Conservation (phyloP, 2,113 vertebrate genomes). For the Loxodonta africana region DNA sequence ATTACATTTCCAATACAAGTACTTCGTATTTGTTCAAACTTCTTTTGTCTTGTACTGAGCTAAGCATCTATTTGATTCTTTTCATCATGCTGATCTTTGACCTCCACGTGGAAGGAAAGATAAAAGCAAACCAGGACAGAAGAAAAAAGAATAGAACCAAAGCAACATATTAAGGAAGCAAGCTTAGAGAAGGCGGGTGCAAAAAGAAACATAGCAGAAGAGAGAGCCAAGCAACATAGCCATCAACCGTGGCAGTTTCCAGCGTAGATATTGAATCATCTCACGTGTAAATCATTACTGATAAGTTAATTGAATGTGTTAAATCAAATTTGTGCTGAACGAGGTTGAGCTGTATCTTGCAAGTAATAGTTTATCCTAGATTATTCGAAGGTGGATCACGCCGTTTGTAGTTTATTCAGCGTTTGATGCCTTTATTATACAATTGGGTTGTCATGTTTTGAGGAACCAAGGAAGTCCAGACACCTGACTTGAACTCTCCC, state of each 20-base stretch:
- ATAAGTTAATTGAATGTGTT: conserved; percentile 48
- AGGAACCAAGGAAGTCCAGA: conserved; percentile 9
- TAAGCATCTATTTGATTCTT: conserved; percentile 17
- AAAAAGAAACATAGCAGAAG: background rate
- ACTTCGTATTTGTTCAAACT: background rate
- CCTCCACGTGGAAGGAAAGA: conserved; percentile 34
- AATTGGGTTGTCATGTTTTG: background rate
- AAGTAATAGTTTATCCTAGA: background rate
- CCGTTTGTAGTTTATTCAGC: background rate
- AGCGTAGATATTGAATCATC: background rate
- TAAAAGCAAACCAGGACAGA: conserved; percentile 27
- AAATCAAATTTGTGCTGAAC: conserved; percentile 53
- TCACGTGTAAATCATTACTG: conserved; percentile 26
- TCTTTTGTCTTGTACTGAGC: conserved; percentile 10
- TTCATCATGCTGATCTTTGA: conserved; percentile 15
- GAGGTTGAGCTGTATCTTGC: conserved; percentile 9
- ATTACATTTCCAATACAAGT: conserved; percentile 8
- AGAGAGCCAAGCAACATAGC: background rate
- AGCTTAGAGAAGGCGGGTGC: background rate
- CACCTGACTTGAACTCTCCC: background rate
- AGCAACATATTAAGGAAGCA: background rate
- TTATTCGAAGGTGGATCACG: conserved; percentile 51
- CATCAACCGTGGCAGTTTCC: background rate
- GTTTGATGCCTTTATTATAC: background rate
- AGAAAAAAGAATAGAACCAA: conserved; percentile 15